Evolutionary conservation across 2,888 invertebrate genomes (phyloP).

Genomic region (Cheilosia vernalis): DNA sequence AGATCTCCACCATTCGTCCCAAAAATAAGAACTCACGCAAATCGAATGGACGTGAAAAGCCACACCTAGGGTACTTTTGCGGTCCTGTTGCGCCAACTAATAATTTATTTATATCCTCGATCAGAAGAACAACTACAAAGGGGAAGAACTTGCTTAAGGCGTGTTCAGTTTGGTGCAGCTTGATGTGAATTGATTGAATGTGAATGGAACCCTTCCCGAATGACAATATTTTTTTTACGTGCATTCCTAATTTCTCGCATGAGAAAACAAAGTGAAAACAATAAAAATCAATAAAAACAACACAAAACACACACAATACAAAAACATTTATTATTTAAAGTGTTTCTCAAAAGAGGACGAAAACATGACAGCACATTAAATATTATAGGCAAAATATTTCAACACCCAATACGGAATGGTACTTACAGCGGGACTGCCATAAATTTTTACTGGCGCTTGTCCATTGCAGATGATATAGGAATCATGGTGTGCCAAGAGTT

Average conservation of each 20-base stretch:
- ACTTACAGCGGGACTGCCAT: constrained; percentile 82
- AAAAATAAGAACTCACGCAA: too few relatives aligned
- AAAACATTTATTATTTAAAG: constrained; percentile 28
- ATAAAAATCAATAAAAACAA: constrained; percentile 20
- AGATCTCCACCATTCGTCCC: too few relatives aligned
- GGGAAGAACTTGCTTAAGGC: too few relatives aligned
- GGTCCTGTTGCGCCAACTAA: too few relatives aligned
- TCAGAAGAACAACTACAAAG: too few relatives aligned
- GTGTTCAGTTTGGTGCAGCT: too few relatives aligned
- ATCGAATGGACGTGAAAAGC: too few relatives aligned
- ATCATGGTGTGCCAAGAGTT: constrained; percentile 78
- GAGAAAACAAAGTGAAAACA: not conserved
- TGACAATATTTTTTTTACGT: too few relatives aligned
- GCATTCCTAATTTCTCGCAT: not conserved
- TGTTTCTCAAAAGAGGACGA: not conserved
- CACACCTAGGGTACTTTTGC: too few relatives aligned
- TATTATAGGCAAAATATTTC: constrained; percentile 24
- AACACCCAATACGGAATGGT: constrained; percentile 76
- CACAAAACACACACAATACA: constrained; percentile 29
- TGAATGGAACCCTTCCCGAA: too few relatives aligned
- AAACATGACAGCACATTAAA: constrained; percentile 30
- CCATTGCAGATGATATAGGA: constrained; percentile 82
- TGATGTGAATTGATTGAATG: too few relatives aligned
- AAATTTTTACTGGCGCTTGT: constrained; percentile 81
- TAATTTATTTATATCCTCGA: too few relatives aligned